phyloP scores from a whole-genome alignment of 2,888 invertebrate genomes.

The Mesoligia furuncula region DNA sequence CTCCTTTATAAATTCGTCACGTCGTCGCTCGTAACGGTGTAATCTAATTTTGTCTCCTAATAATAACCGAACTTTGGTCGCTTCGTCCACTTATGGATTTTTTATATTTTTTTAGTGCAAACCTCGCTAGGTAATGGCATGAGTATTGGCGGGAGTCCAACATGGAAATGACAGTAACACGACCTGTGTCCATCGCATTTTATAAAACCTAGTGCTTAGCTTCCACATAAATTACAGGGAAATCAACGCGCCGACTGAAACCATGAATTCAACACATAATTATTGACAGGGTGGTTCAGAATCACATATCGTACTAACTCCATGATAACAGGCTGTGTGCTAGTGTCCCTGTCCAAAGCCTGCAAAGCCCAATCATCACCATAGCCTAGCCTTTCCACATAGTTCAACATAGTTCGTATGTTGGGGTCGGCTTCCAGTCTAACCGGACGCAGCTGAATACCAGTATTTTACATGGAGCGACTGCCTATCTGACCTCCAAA shows the following conservation, averaged over 20 bases:
- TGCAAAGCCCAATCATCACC: too few species aligned
- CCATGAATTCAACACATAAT: too few species aligned
- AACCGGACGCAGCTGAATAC: too few species aligned
- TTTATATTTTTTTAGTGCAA: conserved; percentile 45
- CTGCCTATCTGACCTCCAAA: too few species aligned
- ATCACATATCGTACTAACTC: background rate
- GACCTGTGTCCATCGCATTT: conserved; percentile 64
- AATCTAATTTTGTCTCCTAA: conserved; percentile 60
- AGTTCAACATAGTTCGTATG: too few species aligned
- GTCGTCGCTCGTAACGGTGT: conserved; percentile 45
- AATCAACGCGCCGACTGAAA: background rate
- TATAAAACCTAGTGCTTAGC: conserved; percentile 44
- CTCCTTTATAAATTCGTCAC: conserved; percentile 66
- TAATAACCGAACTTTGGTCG: conserved; percentile 53
- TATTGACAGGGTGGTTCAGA: background rate
- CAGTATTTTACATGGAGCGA: too few species aligned
- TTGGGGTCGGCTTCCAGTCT: too few species aligned
- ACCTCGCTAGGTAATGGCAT: conserved; percentile 49
- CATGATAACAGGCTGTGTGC: background rate
- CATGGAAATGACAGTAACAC: conserved; percentile 59
- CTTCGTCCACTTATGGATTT: conserved; percentile 47
- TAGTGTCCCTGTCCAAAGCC: too few species aligned
- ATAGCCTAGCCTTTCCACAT: too few species aligned
- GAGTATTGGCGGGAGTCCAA: conserved; percentile 65
- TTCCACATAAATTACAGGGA: conserved; percentile 8